A percentile compares a stretch with the other conserved stretches of the same genome.
phyloP scores from a whole-genome alignment of 64 coral and sea anemone genomes.

The Montipora sp. region DNA sequence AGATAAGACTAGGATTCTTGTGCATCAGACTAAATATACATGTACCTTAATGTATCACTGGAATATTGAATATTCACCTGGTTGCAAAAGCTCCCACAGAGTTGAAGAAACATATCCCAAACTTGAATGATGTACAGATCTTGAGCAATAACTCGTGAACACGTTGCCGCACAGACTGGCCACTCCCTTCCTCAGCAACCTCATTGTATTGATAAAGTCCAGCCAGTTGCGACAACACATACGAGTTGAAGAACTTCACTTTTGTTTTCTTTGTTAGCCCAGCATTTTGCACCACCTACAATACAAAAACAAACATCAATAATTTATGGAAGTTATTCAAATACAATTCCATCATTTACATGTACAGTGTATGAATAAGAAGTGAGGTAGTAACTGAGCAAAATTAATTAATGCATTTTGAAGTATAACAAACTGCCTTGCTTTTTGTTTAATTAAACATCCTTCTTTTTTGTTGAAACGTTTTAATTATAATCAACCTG shows the following conservation, averaged over 20 bases:
- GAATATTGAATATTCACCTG: slow-evolving; percentile 35
- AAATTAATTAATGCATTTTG: too few relatives aligned
- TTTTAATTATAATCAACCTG: too few relatives aligned
- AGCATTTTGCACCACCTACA: slow-evolving; percentile 78
- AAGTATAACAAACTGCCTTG: too few relatives aligned
- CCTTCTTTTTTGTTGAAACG: too few relatives aligned
- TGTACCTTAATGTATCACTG: too few relatives aligned
- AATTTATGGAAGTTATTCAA: not conserved
- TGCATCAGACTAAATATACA: too few relatives aligned
- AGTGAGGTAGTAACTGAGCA: too few relatives aligned
- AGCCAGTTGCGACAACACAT: slow-evolving; percentile 63
- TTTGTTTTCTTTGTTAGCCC: slow-evolving; percentile 86
- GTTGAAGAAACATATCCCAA: slow-evolving; percentile 91
- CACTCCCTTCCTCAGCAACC: not conserved
- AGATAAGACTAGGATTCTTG: too few relatives aligned
- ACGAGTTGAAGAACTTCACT: slow-evolving; percentile 73
- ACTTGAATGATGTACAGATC: slow-evolving; percentile 84
- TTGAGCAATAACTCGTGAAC: slow-evolving; percentile 68
- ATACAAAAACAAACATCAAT: not conserved
- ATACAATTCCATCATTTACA: too few relatives aligned
- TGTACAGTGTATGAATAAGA: too few relatives aligned
- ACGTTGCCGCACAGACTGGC: slow-evolving; percentile 19
- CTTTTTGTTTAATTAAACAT: too few relatives aligned
- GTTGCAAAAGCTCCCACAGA: slow-evolving; percentile 43
- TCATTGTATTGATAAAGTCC: slow-evolving; percentile 71